Conservation (phyloP, 2,113 vertebrate species). For the Mirounga angustirostris region DNA sequence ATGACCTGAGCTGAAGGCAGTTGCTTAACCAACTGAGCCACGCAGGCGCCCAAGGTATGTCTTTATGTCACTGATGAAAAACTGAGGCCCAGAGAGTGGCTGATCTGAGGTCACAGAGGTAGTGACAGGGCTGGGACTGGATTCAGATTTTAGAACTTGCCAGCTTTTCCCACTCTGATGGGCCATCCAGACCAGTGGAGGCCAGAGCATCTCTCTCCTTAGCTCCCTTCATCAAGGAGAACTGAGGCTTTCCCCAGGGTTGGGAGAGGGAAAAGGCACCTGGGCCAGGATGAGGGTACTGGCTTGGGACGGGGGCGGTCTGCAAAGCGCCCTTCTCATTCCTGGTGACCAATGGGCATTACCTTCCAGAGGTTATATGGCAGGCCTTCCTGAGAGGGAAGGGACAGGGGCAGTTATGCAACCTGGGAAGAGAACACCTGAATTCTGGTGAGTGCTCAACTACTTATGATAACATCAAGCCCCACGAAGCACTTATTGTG, state of each 20-base stretch:
- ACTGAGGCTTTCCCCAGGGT: not conserved
- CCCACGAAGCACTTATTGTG: not conserved
- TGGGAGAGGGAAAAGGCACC: not conserved
- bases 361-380: not conserved
- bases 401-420: not conserved
- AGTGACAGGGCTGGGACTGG: not conserved
- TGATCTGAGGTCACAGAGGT: not conserved
- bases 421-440: not conserved
- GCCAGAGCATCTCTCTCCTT: not conserved
- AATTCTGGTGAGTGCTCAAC: not conserved
- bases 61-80: conserved; percentile 35
- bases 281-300: not conserved
- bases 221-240: not conserved
- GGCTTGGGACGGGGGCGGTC: accelerated
- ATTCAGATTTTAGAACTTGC: not conserved
- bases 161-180: not conserved
- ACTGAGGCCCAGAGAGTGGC: not conserved
- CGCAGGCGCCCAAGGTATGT: not conserved
- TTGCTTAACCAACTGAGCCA: no score
- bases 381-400: not conserved
- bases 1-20: no score
- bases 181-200: not conserved
- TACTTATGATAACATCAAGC: not conserved
- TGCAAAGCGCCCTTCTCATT: not conserved
- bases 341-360: not conserved